Base-by-base conservation (phyloP, 2,113 vertebrate genomes). In the Plecotus auritus region DNA sequence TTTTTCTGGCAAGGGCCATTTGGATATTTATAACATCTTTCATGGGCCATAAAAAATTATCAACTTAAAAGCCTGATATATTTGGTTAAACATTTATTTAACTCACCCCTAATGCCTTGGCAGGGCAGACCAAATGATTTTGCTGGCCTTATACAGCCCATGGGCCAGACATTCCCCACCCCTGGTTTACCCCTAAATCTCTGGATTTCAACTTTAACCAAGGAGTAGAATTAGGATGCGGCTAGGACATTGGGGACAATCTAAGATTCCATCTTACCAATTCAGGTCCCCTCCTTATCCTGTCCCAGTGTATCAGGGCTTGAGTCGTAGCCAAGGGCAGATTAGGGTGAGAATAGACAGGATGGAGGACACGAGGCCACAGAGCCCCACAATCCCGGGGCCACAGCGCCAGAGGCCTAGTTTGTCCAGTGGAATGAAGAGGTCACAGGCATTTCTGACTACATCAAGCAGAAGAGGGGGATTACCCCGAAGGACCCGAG, bases 291-390 rank as follows among this genome's bases (percentile, higher is more conserved):
- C 17, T 4, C 90, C 47, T 80, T 47, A 37, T 37, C 42, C 22
- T 42, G 12, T 35, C n/a, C 37, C 37, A 61, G 26, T 5, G 1
- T 3, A 1, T 99, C 93, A 99, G 1, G 99, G 99, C 84, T 99
- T 99, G 30, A 99, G 98, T 86, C 99, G 99, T 85, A 99, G 99
- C 99, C 99, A 99, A 35, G 99, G 99, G 28, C 99, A 98, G 9
- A 99, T 93, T 9, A 99, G 98, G 91, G 99, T 98, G 86, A 99
- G 98, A 96, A 99, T 98, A 91, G 99, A 99, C 61, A 99, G 98
- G 67, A 99, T 0, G 0, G 99, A 99, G 13, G 99, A 99, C 14
- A 98, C 42, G 17, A 99, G 98, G 77, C 99, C 99, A 0, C 99
- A 99, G 14, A 99, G 97, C 0, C 99, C 99, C 11, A 99, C 99